Conservation (phyloP, 2,797 vertebrate species). For the Rhodeus uyekii region DNA sequence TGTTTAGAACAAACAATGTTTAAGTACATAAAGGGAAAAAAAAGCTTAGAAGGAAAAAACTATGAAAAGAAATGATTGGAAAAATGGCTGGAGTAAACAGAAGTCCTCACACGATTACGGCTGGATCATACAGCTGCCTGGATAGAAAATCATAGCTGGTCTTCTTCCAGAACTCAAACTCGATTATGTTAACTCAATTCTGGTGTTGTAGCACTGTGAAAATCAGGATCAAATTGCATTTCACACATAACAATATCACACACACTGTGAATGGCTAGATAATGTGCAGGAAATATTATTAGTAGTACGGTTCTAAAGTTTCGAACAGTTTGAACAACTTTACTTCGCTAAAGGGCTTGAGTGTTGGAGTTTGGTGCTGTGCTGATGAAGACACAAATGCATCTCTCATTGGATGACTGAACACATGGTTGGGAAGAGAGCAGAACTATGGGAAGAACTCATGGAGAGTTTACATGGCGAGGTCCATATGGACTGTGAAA, state of each 20-base stretch:
- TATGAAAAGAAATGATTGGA: background rate
- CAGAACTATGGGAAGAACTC: constrained; percentile 29
- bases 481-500: constrained; percentile 58
- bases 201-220: background rate
- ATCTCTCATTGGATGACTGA: constrained; percentile 8
- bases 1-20: no score
- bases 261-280: constrained; percentile 22
- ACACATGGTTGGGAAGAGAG: constrained; percentile 20
- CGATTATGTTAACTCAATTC: constrained; percentile 32
- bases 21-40: background rate
- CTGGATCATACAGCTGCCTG: background rate
- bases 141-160: constrained; percentile 9
- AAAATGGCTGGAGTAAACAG: background rate
- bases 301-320: constrained; percentile 13
- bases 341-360: background rate
- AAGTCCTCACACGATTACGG: background rate
- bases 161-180: constrained; percentile 30
- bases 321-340: constrained; percentile 19
- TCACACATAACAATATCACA: background rate
- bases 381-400: constrained; percentile 22
- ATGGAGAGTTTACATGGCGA: constrained; percentile 35
- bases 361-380: constrained; percentile 7
- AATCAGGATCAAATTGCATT: constrained; percentile 30
- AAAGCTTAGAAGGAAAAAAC: background rate
- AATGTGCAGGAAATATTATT: constrained; percentile 13